Conservation (phyloP, 2,888 invertebrate genomes). For the Cheilosia grossa region DNA sequence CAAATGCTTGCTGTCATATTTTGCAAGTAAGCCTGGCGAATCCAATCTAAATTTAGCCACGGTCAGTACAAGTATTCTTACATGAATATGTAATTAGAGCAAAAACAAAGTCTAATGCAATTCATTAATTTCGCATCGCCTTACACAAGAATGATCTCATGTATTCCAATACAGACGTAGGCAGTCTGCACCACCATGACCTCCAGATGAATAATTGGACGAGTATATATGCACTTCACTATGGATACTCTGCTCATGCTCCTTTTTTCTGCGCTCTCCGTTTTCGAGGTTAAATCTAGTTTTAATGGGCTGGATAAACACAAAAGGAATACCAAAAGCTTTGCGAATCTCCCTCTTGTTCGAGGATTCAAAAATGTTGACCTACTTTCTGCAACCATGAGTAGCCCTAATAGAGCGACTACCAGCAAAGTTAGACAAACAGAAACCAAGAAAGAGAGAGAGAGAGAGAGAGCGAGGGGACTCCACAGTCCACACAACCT, state of each 20-base stretch:
- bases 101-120: conserved; percentile 1
- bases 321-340: conserved; percentile 31
- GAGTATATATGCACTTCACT: conserved; percentile 24
- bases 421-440: not conserved
- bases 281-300: conserved; percentile 54
- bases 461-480: not conserved
- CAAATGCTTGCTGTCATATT: not conserved
- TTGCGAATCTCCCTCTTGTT: conserved; percentile 5
- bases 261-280: conserved; percentile 3
- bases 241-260: conserved; percentile 1
- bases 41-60: conserved; percentile 22
- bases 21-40: not conserved
- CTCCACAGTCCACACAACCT: not conserved
- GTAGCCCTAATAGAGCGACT: not conserved
- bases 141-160: conserved; percentile 55
- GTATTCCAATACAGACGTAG: conserved; percentile 26
- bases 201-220: conserved; percentile 54
- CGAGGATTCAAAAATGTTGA: conserved; percentile 46
- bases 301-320: conserved; percentile 29
- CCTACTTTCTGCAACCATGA: conserved; percentile 33
- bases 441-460: not conserved
- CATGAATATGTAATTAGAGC: not conserved
- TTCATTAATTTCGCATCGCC: conserved; percentile 32
- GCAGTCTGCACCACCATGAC: conserved; percentile 51
- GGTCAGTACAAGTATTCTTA: not conserved